Evolutionary conservation across 2,113 vertebrate genomes (phyloP).

Genomic region (Ameiurus melas): DNA sequence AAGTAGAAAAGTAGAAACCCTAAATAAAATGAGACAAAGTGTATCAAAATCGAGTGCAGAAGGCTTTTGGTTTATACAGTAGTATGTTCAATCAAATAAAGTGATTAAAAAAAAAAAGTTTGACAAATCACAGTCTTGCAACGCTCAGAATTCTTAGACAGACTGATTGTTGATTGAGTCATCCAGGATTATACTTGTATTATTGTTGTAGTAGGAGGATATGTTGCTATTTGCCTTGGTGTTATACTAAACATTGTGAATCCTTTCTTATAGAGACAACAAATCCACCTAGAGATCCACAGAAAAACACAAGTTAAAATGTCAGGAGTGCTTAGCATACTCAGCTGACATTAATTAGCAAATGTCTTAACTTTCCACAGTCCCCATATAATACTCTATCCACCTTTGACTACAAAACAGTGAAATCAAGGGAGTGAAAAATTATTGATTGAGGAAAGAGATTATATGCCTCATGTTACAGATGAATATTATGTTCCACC

Average conservation of each 20-base stretch:
- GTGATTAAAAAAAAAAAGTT: background rate
- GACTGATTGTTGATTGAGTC: background rate
- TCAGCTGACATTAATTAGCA: background rate
- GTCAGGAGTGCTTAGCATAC: background rate
- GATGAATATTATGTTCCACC: constrained; percentile 3
- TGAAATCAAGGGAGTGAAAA: background rate
- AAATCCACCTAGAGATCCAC: background rate
- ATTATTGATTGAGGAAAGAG: background rate
- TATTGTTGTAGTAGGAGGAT: background rate
- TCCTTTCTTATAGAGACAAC: background rate
- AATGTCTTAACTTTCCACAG: too few species aligned
- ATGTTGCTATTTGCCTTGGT: background rate
- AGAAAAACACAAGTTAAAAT: background rate
- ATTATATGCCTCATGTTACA: constrained; percentile 16
- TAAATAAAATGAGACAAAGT: background rate
- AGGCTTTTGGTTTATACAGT: background rate
- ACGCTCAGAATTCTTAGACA: background rate
- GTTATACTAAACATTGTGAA: background rate
- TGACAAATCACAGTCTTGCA: background rate
- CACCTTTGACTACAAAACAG: background rate
- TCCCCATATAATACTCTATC: background rate
- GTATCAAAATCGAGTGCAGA: background rate
- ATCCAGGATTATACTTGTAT: background rate
- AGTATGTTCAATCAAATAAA: background rate
- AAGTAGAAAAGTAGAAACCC: background rate